A percentile compares a stretch with the other conserved stretches of the same genome.
phyloP scores from a whole-genome alignment of 2,888 invertebrate species.

The Sycophila texana region DNA sequence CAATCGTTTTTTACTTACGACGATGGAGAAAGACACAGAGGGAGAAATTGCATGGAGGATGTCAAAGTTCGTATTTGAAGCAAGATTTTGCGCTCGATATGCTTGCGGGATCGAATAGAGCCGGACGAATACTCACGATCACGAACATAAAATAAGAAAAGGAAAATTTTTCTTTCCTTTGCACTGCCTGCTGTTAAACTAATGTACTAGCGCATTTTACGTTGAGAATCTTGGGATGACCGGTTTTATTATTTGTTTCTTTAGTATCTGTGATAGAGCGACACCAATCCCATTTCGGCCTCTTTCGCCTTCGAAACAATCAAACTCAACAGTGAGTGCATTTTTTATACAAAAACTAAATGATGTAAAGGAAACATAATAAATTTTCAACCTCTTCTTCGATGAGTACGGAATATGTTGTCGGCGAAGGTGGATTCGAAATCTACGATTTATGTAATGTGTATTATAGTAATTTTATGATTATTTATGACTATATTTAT shows the following conservation, averaged over 20 bases:
- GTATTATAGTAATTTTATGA: slow-evolving; percentile 74
- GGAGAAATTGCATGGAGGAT: slow-evolving; percentile 20
- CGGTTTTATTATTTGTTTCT: slow-evolving; percentile 44
- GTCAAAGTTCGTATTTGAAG: slow-evolving; percentile 39
- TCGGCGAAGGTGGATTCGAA: slow-evolving; percentile 59
- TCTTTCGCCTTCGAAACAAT: slow-evolving; percentile 41
- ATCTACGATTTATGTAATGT: slow-evolving; percentile 71
- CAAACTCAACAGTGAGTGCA: slow-evolving; percentile 41
- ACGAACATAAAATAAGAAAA: slow-evolving; percentile 38
- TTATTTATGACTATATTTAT: slow-evolving; percentile 74
- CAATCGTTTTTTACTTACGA: slow-evolving; percentile 59
- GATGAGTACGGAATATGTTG: slow-evolving; percentile 25
- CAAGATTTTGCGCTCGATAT: slow-evolving; percentile 43
- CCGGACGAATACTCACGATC: slow-evolving; percentile 43
- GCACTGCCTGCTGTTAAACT: slow-evolving; percentile 44
- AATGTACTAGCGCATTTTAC: slow-evolving; percentile 44
- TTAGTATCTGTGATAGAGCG: slow-evolving; percentile 56
- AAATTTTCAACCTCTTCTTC: slow-evolving; percentile 34
- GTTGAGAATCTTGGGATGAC: slow-evolving; percentile 37
- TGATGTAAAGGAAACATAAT: slow-evolving; percentile 40
- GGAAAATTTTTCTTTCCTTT: slow-evolving; percentile 42
- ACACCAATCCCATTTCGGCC: slow-evolving; percentile 45
- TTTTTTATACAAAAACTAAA: slow-evolving; percentile 38
- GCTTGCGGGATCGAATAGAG: slow-evolving; percentile 46
- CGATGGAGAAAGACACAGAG: slow-evolving; percentile 2